Percentiles rank a stretch among this genome's conserved stretches.
Evolutionary conservation across 2,797 vertebrate genomes (phyloP).

Genomic region (Acrossocheilus wenchowensis): DNA sequence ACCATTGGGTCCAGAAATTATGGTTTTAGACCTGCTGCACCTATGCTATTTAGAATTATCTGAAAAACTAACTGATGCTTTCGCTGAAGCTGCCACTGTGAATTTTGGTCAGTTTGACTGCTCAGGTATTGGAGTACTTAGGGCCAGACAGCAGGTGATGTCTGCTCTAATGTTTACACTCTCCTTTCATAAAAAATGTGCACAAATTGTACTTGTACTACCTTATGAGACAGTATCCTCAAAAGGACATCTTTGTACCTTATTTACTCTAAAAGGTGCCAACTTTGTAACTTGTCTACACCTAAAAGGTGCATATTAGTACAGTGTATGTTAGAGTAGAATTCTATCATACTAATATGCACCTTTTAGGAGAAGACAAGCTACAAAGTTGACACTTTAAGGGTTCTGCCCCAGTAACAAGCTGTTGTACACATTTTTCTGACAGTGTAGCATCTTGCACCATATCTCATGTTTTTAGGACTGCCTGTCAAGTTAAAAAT

Average conservation of each 20-base stretch:
- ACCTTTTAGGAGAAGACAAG: neutral
- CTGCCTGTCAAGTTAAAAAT: slow-evolving; percentile 23
- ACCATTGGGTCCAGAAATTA: neutral
- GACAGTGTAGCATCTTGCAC: neutral
- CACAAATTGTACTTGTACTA: neutral
- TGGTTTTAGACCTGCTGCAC: slow-evolving; percentile 12
- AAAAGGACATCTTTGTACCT: neutral
- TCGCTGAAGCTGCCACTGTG: neutral
- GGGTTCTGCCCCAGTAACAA: neutral
- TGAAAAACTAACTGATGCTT: slow-evolving; percentile 1
- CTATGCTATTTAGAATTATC: neutral
- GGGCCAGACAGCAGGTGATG: neutral
- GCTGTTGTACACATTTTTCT: neutral
- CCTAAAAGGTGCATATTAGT: neutral
- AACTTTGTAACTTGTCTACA: neutral
- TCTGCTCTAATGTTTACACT: neutral
- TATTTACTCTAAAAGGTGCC: neutral
- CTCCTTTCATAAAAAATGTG: neutral
- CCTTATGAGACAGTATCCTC: neutral
- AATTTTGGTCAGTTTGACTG: slow-evolving; percentile 11
- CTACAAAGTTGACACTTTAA: neutral
- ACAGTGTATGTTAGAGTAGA: neutral
- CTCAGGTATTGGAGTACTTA: neutral
- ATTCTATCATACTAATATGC: neutral
- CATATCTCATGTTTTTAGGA: slow-evolving; percentile 6